Evolutionary conservation across 2,797 vertebrate genomes (phyloP).

Genomic region (Discoglossus pictus): DNA sequence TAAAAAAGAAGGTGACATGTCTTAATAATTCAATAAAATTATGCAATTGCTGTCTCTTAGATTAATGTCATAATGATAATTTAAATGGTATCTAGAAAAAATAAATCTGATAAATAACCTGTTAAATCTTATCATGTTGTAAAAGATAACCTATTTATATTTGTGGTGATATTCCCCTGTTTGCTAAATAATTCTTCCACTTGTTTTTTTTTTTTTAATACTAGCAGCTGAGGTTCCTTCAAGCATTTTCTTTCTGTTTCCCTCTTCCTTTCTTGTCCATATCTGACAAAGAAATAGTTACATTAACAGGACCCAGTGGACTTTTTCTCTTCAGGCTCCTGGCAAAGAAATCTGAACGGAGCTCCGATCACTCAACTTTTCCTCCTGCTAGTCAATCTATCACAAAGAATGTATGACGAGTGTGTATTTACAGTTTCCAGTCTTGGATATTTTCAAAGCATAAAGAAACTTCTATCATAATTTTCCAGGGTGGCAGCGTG

Average conservation of each 20-base stretch:
- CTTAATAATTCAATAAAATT: not conserved
- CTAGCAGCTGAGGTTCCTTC: constrained; percentile 39
- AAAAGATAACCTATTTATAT: constrained; percentile 54
- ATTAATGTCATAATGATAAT: no score
- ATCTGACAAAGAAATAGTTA: constrained; percentile 46
- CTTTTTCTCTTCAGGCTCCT: constrained; percentile 50
- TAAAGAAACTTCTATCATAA: constrained; percentile 43
- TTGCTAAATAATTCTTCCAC: constrained; percentile 52
- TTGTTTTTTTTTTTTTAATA: constrained; percentile 43
- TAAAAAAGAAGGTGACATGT: not conserved
- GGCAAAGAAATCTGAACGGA: constrained; percentile 56
- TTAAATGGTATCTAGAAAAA: no score
- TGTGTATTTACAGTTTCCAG: constrained; percentile 41
- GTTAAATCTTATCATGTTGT: not conserved
- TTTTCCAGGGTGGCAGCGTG: constrained; percentile 36
- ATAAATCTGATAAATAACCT: no score
- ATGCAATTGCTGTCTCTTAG: not conserved
- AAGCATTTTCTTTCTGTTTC: constrained; percentile 41
- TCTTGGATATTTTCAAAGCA: constrained; percentile 52
- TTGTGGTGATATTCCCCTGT: constrained; percentile 44
- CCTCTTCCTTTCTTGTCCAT: constrained; percentile 32
- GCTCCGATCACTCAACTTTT: constrained; percentile 48
- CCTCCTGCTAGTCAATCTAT: constrained; percentile 38
- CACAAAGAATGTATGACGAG: constrained; percentile 47
- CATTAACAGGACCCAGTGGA: constrained; percentile 50